Conservation (phyloP, 1,140 invertebrate genomes). For the Heliconius himera region DNA sequence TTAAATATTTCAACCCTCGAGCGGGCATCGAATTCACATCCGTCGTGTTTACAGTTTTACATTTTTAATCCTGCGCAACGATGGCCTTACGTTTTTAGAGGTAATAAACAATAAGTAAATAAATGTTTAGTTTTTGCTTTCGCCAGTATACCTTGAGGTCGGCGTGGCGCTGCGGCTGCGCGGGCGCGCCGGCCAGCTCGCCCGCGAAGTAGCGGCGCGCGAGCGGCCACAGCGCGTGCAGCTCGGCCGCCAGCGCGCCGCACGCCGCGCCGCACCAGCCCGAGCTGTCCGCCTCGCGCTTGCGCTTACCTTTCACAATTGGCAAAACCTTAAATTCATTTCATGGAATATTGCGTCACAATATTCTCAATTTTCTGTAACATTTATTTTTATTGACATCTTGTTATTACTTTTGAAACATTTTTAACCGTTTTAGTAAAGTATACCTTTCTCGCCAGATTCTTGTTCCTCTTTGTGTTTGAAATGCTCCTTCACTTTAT, state of each 20-base stretch:
- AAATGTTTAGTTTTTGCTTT: no score
- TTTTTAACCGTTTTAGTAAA: neutral
- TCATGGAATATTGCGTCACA: no score
- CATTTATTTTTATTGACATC: no score
- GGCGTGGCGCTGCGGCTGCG: slow-evolving; percentile 48
- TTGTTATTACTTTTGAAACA: neutral
- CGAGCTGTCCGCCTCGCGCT: slow-evolving; percentile 37
- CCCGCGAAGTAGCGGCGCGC: slow-evolving; percentile 69
- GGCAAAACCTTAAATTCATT: no score
- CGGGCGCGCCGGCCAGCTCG: slow-evolving; percentile 64
- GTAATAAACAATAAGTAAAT: no score
- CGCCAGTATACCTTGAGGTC: slow-evolving; percentile 68
- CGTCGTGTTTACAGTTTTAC: no score
- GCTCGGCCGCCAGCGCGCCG: slow-evolving; percentile 63
- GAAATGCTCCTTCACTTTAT: slow-evolving; percentile 83
- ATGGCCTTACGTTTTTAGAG: no score
- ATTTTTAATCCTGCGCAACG: no score
- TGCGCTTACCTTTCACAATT: slow-evolving; percentile 19
- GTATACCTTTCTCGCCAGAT: slow-evolving; percentile 62
- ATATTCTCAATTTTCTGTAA: no score
- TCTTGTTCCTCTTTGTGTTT: slow-evolving; percentile 80
- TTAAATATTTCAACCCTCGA: no score
- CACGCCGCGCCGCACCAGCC: slow-evolving; percentile 68
- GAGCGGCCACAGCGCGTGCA: slow-evolving; percentile 70
- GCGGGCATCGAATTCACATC: no score